Conservation (phyloP, 2,113 vertebrate species). For the Forbesichthys agassizii region DNA sequence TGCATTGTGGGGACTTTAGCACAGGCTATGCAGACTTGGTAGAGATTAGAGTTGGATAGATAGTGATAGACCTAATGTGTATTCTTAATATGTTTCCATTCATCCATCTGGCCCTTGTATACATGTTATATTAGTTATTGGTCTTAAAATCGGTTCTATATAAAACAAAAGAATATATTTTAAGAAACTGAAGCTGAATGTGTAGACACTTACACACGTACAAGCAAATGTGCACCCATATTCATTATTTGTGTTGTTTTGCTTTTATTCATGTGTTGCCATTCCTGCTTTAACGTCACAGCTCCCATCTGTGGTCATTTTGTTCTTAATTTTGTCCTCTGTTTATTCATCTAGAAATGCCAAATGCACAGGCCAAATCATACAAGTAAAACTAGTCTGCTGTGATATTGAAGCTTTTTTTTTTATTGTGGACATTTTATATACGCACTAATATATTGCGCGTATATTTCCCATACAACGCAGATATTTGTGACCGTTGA, state of each 20-base stretch:
- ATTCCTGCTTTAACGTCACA: not conserved
- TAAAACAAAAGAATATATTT: not conserved
- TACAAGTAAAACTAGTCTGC: not conserved
- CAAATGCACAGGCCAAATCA: not conserved
- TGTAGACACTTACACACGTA: not conserved
- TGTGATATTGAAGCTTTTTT: too few relatives aligned
- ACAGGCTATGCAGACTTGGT: too few relatives aligned
- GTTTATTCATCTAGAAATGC: not conserved
- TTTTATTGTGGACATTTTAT: not conserved
- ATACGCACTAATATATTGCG: not conserved
- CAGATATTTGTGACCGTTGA: not conserved
- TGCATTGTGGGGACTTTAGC: too few relatives aligned
- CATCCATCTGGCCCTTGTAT: not conserved
- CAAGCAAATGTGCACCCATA: not conserved
- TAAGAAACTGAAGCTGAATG: not conserved
- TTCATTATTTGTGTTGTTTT: not conserved
- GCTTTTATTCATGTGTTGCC: not conserved
- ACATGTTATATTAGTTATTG: not conserved
- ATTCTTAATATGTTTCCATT: too few relatives aligned
- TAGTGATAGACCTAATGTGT: too few relatives aligned
- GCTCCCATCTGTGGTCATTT: not conserved
- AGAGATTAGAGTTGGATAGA: too few relatives aligned
- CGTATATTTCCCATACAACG: not conserved
- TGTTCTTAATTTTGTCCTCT: not conserved
- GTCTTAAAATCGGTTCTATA: not conserved